A percentile compares a stretch with the other conserved stretches of the same genome.
Evolutionary conservation across 1,140 invertebrate genomes (phyloP).

Genomic region (Onthophagus taurus): DNA sequence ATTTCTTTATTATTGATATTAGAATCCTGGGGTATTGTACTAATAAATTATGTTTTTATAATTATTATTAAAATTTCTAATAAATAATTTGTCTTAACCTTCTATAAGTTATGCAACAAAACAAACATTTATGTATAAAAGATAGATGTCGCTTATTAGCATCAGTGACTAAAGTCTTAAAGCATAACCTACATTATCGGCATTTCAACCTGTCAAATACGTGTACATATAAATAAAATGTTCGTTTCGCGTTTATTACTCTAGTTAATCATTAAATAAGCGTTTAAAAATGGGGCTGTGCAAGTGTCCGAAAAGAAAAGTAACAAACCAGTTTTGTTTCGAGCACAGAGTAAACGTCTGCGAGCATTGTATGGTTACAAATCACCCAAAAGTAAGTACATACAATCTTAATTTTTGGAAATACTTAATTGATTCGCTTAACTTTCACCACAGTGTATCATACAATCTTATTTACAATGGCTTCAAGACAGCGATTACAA

Average conservation of each 20-base stretch:
- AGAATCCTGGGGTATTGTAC: no score
- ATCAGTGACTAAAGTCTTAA: no score
- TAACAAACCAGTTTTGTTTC: slow-evolving; percentile 97
- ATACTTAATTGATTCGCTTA: slow-evolving; percentile 6
- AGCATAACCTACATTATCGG: no score
- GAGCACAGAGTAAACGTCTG: slow-evolving; percentile 98
- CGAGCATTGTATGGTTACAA: slow-evolving; percentile 93
- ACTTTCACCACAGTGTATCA: slow-evolving; percentile 71
- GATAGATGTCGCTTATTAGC: no score
- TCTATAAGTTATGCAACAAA: no score
- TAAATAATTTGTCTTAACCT: no score
- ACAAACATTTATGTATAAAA: no score
- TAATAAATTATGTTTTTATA: neutral
- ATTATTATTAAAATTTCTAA: neutral
- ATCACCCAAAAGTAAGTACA: slow-evolving; percentile 79
- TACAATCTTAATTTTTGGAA: neutral
- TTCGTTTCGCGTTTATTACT: no score
- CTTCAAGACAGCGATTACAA: slow-evolving; percentile 94
- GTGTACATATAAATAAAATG: slow-evolving; percentile 11
- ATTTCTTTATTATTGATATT: no score
- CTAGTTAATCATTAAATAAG: slow-evolving; percentile 4
- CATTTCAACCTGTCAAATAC: neutral
- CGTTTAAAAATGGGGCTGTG: slow-evolving; percentile 78
- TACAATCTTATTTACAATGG: slow-evolving; percentile 96
- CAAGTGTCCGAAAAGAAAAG: slow-evolving; percentile 92